Percentiles rank a stretch among this genome's conserved stretches.
phyloP scores from a whole-genome alignment of 2,888 invertebrate species.

The Beris morrisii region DNA sequence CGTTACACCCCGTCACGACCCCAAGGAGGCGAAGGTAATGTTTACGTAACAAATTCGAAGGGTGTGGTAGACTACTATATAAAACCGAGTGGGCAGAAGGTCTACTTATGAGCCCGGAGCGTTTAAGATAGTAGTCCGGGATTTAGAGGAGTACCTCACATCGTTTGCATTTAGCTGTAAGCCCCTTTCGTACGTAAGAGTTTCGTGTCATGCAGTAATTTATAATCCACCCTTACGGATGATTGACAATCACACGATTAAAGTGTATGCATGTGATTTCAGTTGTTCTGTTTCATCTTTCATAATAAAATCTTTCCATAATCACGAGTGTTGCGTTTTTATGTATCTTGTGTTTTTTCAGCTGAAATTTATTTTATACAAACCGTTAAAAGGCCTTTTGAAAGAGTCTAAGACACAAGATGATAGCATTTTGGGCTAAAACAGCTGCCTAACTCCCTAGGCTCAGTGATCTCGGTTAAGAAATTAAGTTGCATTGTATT shows the following conservation, averaged over 20 bases:
- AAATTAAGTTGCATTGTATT: no score
- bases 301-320: neutral
- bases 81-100: conserved; percentile 37
- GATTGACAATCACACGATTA: conserved; percentile 8
- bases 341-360: neutral
- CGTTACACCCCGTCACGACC: conserved; percentile 1
- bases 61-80: conserved; percentile 41
- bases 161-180: conserved; percentile 7
- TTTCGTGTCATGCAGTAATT: conserved; percentile 6
- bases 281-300: conserved; percentile 8
- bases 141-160: conserved; percentile 1
- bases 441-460: no score
- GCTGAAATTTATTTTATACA: no score
- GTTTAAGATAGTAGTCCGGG: neutral
- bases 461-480: no score
- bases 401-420: no score
- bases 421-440: no score
- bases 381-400: no score
- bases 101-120: conserved; percentile 35
- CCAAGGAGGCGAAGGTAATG: conserved; percentile 31
- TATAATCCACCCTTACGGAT: conserved; percentile 11
- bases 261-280: conserved; percentile 18
- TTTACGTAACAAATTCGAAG: conserved; percentile 41
- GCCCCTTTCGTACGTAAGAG: neutral
- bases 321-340: neutral